Evolutionary conservation across 1,140 invertebrate genomes (phyloP).

Genomic region (Micrasema longulum): DNA sequence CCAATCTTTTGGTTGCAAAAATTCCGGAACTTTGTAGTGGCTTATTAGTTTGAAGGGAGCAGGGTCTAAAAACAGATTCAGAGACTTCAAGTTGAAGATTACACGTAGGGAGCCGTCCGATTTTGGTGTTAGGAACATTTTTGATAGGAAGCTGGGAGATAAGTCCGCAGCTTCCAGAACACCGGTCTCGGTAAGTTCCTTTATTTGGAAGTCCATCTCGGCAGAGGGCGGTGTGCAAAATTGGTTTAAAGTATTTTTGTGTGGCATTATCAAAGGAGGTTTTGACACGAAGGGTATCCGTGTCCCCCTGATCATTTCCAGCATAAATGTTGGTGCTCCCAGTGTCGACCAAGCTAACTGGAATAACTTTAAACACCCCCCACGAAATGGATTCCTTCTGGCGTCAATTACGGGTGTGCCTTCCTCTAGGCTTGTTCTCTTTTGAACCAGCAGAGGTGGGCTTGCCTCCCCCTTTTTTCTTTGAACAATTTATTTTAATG

Average conservation of each 20-base stretch:
- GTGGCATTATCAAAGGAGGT: not conserved
- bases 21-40: not conserved
- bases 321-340: not conserved
- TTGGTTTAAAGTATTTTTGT: too few species aligned
- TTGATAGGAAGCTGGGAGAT: conserved; percentile 59
- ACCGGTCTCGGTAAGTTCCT: not conserved
- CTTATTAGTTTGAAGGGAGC: not conserved
- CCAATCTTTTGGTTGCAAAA: not conserved
- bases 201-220: not conserved
- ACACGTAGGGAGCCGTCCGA: not conserved
- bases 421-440: not conserved
- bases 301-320: not conserved
- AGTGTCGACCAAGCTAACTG: too few species aligned
- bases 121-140: conserved; percentile 19
- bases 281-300: not conserved
- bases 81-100: not conserved
- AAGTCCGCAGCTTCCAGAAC: not conserved
- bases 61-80: not conserved
- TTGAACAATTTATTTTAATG: too few species aligned
- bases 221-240: not conserved
- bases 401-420: not conserved
- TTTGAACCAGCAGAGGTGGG: too few species aligned
- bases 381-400: too few species aligned
- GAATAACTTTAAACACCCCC: too few species aligned
- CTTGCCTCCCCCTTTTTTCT: too few species aligned